Percentiles rank a stretch among this genome's conserved stretches.
Evolutionary conservation across 64 coral and sea anemone genomes (phyloP).

Genomic region (Actinia tenebrosa): DNA sequence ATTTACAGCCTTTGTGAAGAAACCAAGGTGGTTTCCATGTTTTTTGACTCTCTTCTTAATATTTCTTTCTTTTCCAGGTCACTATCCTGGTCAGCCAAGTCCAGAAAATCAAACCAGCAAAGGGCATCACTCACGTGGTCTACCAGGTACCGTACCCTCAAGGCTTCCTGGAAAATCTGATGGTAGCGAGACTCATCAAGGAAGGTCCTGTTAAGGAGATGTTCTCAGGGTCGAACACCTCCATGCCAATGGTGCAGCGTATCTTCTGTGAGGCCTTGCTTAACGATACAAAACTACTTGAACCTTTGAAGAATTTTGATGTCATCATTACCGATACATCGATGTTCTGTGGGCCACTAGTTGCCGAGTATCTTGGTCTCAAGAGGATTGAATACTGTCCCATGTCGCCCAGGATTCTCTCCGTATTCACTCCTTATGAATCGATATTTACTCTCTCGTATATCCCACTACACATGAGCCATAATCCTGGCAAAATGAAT

Average conservation of each 20-base stretch:
- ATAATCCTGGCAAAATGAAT: slow-evolving; percentile 30
- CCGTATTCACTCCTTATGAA: background rate
- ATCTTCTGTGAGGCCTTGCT: slow-evolving; percentile 12
- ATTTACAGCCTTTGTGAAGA: no score
- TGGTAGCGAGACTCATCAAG: background rate
- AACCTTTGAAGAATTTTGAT: background rate
- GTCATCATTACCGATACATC: background rate
- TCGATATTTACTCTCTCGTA: slow-evolving; percentile 12
- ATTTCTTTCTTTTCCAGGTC: background rate
- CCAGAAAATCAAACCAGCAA: background rate
- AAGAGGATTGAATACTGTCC: background rate
- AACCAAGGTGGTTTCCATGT: no score
- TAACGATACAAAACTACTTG: background rate
- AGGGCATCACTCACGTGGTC: slow-evolving; percentile 26
- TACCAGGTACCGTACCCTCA: slow-evolving; percentile 37
- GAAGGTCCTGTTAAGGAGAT: background rate
- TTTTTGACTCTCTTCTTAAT: no score
- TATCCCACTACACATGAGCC: slow-evolving; percentile 2
- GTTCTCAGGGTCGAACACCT: background rate
- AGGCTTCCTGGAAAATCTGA: slow-evolving; percentile 9
- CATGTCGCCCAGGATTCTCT: background rate
- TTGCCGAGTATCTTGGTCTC: background rate
- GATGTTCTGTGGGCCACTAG: background rate
- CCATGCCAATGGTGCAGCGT: background rate
- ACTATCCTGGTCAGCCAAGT: slow-evolving; percentile 9